These are phyloP conservation scores for Pangasius krempfi DNA, from an alignment of 2,797 vertebrate species.

Conservation along the genomic window DNA sequence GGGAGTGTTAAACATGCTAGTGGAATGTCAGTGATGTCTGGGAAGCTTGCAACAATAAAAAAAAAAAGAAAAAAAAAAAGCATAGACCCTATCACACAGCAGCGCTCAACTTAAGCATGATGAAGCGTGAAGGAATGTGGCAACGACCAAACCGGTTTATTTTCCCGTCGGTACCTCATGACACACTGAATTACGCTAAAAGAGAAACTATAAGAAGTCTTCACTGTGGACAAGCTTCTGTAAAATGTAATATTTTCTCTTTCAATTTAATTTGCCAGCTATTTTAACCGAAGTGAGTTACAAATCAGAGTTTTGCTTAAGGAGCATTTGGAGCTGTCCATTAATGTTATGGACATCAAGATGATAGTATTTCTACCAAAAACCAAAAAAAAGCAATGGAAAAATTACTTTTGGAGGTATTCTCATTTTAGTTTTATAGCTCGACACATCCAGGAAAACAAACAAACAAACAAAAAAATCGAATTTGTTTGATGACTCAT, in stretches of 20 bases:
- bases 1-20: conserved; percentile 54
- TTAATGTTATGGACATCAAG: background rate
- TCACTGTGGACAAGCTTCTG: background rate
- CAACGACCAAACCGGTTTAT: background rate
- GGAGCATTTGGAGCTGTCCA: background rate
- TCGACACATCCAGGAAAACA: too few relatives aligned
- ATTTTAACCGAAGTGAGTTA: background rate
- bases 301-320: background rate
- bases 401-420: too few relatives aligned
- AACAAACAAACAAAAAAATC: background rate
- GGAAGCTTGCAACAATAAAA: conserved; percentile 47
- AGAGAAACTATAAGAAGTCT: background rate
- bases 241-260: background rate
- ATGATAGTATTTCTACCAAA: background rate
- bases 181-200: background rate
- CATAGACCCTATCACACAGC: conserved; percentile 14
- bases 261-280: background rate
- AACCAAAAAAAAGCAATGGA: too few relatives aligned
- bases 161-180: background rate
- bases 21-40: conserved; percentile 55
- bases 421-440: background rate
- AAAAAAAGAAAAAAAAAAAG: conserved; percentile 19
- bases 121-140: conserved; percentile 14
- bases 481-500: background rate
- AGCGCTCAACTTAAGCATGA: background rate